Percentiles rank a stretch among this genome's conserved stretches.
These are phyloP conservation scores for Aplysia californica DNA, from an alignment of 1,140 invertebrate genomes.

Conservation along the genomic window DNA sequence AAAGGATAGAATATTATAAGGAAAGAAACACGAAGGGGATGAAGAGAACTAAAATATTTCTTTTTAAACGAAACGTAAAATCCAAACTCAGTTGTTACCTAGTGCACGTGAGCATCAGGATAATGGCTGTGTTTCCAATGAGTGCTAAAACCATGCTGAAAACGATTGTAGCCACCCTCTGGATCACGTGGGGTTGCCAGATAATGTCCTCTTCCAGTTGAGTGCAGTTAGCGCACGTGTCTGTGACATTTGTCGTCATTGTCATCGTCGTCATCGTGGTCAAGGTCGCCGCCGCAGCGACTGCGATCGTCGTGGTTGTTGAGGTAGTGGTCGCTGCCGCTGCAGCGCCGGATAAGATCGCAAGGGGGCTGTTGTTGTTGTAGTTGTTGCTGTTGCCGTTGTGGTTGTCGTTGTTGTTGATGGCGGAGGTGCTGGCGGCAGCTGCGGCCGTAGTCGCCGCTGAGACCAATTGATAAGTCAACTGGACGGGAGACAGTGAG, in stretches of 20 bases:
- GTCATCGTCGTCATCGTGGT: background rate
- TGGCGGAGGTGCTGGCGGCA: too few species aligned
- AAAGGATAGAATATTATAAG: too few species aligned
- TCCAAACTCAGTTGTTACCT: too few species aligned
- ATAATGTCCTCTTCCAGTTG: constrained; percentile 29
- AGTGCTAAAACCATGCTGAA: constrained; percentile 67
- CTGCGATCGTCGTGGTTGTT: background rate
- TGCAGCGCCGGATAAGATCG: background rate
- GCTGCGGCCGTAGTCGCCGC: too few species aligned
- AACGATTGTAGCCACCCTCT: constrained; percentile 65
- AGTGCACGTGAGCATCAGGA: constrained; percentile 66
- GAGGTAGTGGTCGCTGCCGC: background rate
- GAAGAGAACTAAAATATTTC: too few species aligned
- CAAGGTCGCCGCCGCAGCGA: background rate
- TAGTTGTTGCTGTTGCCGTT: too few species aligned
- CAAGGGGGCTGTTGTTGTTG: too few species aligned
- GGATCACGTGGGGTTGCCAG: constrained; percentile 67
- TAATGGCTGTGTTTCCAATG: constrained; percentile 67
- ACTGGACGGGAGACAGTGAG: too few species aligned
- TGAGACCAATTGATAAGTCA: too few species aligned
- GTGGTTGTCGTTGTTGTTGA: too few species aligned
- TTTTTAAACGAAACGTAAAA: too few species aligned
- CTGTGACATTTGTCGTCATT: background rate
- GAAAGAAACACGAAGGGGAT: too few species aligned
- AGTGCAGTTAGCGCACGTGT: background rate